Conservation (phyloP, 2,888 invertebrate species). For the Ennomos fuscantarius region DNA sequence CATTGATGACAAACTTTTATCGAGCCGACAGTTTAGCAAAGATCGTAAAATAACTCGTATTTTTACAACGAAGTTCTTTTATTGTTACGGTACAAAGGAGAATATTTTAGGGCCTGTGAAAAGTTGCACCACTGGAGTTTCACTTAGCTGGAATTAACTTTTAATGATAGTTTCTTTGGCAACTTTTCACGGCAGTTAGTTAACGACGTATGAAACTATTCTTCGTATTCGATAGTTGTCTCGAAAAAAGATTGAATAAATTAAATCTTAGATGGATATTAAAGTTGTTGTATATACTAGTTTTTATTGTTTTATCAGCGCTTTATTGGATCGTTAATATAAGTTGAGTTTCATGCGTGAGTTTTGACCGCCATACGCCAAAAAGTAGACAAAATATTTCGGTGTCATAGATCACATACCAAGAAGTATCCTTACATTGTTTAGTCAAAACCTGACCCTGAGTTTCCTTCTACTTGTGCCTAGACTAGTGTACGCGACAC, state of each 20-base stretch:
- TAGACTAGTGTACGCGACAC: too few species aligned
- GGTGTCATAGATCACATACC: too few species aligned
- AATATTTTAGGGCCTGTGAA: constrained; percentile 60
- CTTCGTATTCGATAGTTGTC: constrained; percentile 13
- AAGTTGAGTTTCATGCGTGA: too few species aligned
- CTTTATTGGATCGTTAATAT: too few species aligned
- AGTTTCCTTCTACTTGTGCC: too few species aligned
- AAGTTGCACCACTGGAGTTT: constrained; percentile 23
- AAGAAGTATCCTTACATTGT: too few species aligned
- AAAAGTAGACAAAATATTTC: too few species aligned
- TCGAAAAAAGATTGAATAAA: constrained; percentile 25
- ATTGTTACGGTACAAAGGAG: constrained; percentile 50
- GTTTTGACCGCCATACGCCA: too few species aligned
- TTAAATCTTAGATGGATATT: constrained; percentile 5
- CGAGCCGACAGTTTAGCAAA: constrained; percentile 70
- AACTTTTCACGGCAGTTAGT: constrained; percentile 18
- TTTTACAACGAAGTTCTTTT: constrained; percentile 71
- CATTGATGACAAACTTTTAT: constrained; percentile 75
- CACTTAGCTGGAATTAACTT: constrained; percentile 27
- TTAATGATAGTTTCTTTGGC: constrained; percentile 24
- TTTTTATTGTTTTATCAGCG: too few species aligned
- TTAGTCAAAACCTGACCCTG: too few species aligned
- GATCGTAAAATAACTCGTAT: constrained; percentile 66
- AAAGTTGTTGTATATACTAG: constrained; percentile 5
- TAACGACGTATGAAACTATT: constrained; percentile 20